Evolutionary conservation across 2,113 vertebrate species (phyloP).

Genomic region (Rhombomys opimus): DNA sequence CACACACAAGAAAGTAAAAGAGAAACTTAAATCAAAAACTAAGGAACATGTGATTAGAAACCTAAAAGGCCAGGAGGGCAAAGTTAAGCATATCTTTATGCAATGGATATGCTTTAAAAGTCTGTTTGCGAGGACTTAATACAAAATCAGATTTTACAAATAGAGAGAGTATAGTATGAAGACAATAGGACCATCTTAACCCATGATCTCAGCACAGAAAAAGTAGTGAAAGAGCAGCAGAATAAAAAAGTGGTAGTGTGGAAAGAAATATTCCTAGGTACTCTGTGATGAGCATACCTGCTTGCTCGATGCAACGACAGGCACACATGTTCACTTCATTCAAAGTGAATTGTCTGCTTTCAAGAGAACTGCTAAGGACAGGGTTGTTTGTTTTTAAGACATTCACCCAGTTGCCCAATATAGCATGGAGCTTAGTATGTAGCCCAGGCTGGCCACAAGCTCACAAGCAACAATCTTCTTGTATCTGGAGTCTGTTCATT

Average conservation of each 20-base stretch:
- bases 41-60: neutral
- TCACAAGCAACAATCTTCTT: neutral
- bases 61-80: neutral
- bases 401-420: neutral
- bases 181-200: neutral
- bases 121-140: neutral
- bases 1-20: neutral
- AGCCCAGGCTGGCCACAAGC: neutral
- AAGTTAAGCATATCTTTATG: neutral
- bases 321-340: neutral
- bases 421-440: neutral
- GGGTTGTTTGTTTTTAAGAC: neutral
- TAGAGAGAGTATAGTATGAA: neutral
- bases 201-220: neutral
- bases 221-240: neutral
- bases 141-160: neutral
- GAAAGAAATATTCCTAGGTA: neutral
- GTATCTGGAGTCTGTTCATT: neutral
- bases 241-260: neutral
- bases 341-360: constrained; percentile 52
- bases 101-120: neutral
- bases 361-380: neutral
- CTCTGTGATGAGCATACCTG: neutral
- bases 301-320: neutral
- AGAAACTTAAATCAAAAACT: neutral